Conservation (phyloP, 2,113 vertebrate species). For the Xiphophorus maculatus region DNA sequence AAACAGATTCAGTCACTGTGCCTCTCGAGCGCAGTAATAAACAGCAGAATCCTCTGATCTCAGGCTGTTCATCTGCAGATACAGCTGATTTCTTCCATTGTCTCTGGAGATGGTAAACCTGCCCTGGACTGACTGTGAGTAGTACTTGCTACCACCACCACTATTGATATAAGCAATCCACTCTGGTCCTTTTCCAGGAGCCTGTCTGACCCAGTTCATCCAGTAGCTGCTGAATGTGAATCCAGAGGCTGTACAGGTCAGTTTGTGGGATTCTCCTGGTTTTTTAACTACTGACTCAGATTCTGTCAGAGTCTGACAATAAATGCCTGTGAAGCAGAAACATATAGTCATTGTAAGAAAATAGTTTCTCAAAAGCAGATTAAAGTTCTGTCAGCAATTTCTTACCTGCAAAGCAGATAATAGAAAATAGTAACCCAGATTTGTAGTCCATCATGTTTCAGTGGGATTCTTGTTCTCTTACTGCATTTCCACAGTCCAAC, state of each 20-base stretch:
- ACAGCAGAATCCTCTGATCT: background rate
- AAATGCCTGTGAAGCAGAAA: background rate
- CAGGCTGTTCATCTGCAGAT: background rate
- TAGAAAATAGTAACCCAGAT: background rate
- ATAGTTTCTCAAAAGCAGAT: background rate
- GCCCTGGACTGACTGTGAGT: background rate
- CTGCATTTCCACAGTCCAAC: background rate
- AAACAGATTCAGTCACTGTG: background rate
- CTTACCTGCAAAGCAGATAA: background rate
- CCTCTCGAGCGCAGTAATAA: background rate
- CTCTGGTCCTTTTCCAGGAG: background rate
- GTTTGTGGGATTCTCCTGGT: background rate
- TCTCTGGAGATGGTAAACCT: background rate
- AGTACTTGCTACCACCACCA: background rate
- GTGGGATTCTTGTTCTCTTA: background rate
- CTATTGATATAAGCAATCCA: background rate
- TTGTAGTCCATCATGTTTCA: background rate
- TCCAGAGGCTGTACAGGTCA: background rate
- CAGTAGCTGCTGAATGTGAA: background rate
- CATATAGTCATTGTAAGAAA: background rate
- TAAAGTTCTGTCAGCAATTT: background rate
- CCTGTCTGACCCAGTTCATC: background rate
- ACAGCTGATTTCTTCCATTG: background rate
- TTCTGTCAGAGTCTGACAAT: background rate
- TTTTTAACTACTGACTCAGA: background rate